Percentiles rank a stretch among this genome's conserved stretches.
Conservation (phyloP, 2,113 vertebrate species). For the Cynoglossus semilaevis region DNA sequence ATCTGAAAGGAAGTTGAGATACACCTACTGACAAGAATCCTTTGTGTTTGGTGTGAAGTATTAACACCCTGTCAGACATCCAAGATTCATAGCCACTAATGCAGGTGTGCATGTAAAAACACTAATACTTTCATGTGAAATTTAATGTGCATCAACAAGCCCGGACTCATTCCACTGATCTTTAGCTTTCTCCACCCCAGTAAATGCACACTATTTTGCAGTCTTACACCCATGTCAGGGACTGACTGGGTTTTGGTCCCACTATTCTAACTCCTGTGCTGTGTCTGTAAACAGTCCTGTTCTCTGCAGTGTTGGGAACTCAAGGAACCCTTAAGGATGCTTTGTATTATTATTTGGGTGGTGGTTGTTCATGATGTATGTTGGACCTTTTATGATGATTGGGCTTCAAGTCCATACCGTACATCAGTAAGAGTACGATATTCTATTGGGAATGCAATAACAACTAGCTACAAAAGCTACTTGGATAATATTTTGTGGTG, state of each 20-base stretch:
- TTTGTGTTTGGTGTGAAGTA: constrained; percentile 8
- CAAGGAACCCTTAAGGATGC: not conserved
- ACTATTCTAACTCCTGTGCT: constrained; percentile 12
- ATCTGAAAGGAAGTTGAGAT: too few relatives aligned
- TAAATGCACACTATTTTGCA: constrained; percentile 7
- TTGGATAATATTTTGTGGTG: too few relatives aligned
- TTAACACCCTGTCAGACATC: not conserved
- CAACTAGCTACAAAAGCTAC: not conserved
- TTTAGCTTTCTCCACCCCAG: constrained; percentile 34
- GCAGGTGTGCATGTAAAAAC: constrained; percentile 12
- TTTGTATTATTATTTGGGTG: too few relatives aligned
- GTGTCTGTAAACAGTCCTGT: constrained; percentile 4
- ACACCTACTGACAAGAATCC: not conserved
- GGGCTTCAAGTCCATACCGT: not conserved
- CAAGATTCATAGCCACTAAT: constrained; percentile 1
- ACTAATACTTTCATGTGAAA: constrained; percentile 31
- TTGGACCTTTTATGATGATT: constrained; percentile 6
- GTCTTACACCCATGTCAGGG: constrained; percentile 3
- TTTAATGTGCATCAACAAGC: constrained; percentile 63
- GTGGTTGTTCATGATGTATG: not conserved
- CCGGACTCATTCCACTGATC: constrained; percentile 54
- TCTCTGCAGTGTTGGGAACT: not conserved
- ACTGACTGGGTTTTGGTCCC: constrained; percentile 19
- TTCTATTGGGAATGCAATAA: not conserved
- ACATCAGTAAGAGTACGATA: too few relatives aligned